phyloP scores from a whole-genome alignment of 2,113 vertebrate genomes.

The Prochilodus magdalenae region DNA sequence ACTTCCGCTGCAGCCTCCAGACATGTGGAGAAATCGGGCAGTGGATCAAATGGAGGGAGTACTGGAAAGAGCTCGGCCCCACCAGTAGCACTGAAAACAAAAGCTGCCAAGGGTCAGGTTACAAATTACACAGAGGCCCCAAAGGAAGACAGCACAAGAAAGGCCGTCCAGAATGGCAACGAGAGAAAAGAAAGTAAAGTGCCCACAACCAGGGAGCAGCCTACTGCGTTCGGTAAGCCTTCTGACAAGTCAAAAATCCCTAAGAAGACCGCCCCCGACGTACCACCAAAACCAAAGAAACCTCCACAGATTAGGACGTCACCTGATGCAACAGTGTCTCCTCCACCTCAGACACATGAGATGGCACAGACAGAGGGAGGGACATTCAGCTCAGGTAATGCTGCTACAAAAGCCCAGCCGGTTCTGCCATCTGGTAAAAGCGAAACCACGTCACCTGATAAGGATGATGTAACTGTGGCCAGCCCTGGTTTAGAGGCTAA shows the following conservation, averaged over 20 bases:
- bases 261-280: conserved; percentile 65
- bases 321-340: not conserved
- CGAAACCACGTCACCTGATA: conserved; percentile 6
- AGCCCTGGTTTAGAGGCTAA: not conserved
- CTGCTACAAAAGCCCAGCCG: not conserved
- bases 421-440: conserved; percentile 9
- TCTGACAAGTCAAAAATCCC: conserved; percentile 72
- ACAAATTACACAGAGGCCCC: conserved; percentile 57
- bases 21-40: conserved; percentile 56
- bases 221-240: conserved; percentile 9
- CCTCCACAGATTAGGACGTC: conserved; percentile 39
- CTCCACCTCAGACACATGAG: conserved; percentile 7
- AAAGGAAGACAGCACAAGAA: conserved; percentile 53
- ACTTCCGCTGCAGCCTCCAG: conserved; percentile 25
- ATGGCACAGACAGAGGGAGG: conserved; percentile 28
- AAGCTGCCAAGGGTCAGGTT: conserved; percentile 58
- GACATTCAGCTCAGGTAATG: conserved; percentile 29
- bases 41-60: conserved; percentile 31
- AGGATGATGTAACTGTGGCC: not conserved
- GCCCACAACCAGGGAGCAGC: conserved; percentile 64
- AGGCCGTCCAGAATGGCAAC: conserved; percentile 43
- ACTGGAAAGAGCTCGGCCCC: conserved; percentile 57
- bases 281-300: conserved; percentile 62
- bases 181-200: conserved; percentile 53
- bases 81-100: conserved; percentile 59